Percentiles rank a stretch among this genome's conserved stretches.
Evolutionary conservation across 2,113 vertebrate species (phyloP).

Genomic region (Boulengeromyrus knoepffleri): DNA sequence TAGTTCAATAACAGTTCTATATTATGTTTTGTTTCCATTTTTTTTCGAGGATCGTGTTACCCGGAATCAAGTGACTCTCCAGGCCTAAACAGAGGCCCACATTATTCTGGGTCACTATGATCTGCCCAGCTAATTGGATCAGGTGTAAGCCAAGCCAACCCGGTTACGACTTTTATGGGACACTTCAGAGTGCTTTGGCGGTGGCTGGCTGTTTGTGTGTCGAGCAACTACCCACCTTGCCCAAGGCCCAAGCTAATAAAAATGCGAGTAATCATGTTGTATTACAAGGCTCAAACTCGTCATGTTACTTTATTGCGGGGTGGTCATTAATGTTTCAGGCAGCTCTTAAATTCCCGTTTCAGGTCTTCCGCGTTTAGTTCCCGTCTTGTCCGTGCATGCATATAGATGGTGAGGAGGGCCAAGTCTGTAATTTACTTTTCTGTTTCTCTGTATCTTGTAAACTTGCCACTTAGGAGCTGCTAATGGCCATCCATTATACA

Average conservation of each 20-base stretch:
- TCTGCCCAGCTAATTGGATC: slow-evolving; percentile 88
- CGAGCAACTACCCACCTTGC: slow-evolving; percentile 59
- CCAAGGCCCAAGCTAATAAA: slow-evolving; percentile 55
- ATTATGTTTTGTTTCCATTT: slow-evolving; percentile 43
- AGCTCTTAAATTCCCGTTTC: slow-evolving; percentile 67
- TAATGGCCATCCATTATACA: background rate
- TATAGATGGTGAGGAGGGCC: background rate
- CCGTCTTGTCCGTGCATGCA: background rate
- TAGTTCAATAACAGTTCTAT: slow-evolving; percentile 38
- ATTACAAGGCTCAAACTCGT: slow-evolving; percentile 62
- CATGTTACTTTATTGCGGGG: slow-evolving; percentile 57
- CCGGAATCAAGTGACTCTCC: slow-evolving; percentile 74
- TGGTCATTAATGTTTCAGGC: slow-evolving; percentile 76
- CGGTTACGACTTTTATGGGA: slow-evolving; percentile 79
- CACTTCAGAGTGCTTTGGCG: slow-evolving; percentile 49
- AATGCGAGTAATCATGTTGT: slow-evolving; percentile 59
- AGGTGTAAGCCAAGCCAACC: slow-evolving; percentile 85
- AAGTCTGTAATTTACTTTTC: background rate
- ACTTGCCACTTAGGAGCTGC: background rate
- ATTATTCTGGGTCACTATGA: slow-evolving; percentile 73
- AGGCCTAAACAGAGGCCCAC: slow-evolving; percentile 55
- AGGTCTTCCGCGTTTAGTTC: slow-evolving; percentile 54
- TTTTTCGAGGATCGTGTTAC: slow-evolving; percentile 63
- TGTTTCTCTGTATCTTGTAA: background rate
- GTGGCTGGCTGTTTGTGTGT: slow-evolving; percentile 60